These are phyloP conservation scores for Erynnis tages DNA, from an alignment of 2,888 invertebrate species.

Conservation along the genomic window DNA sequence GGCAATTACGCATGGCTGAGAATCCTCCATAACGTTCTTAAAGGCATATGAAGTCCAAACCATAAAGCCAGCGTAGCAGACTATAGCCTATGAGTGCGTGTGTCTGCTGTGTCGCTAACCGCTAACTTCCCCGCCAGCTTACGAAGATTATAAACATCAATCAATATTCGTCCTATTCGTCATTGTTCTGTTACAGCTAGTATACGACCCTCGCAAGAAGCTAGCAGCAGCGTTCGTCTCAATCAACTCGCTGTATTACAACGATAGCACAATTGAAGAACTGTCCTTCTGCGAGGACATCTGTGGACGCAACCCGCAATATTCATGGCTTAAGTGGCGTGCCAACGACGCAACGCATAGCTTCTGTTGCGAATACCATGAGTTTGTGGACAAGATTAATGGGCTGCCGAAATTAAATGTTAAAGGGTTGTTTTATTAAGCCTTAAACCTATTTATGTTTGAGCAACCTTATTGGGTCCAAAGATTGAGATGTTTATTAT, in stretches of 20 bases:
- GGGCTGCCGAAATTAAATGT: constrained; percentile 46
- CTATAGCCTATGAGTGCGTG: too few relatives aligned
- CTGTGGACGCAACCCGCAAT: constrained; percentile 48
- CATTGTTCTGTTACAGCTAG: constrained; percentile 53
- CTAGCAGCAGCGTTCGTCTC: constrained; percentile 57
- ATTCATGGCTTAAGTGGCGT: constrained; percentile 63
- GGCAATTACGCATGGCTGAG: too few relatives aligned
- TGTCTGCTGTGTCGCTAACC: too few relatives aligned
- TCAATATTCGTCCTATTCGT: too few relatives aligned
- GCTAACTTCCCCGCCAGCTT: too few relatives aligned
- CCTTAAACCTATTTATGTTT: too few relatives aligned
- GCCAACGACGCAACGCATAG: constrained; percentile 60
- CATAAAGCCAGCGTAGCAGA: too few relatives aligned
- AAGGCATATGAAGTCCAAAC: too few relatives aligned
- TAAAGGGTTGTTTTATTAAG: constrained; percentile 39
- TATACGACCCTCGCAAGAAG: constrained; percentile 50
- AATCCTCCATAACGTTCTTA: too few relatives aligned
- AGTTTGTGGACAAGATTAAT: constrained; percentile 44
- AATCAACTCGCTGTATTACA: constrained; percentile 64
- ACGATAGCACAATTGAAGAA: constrained; percentile 37
- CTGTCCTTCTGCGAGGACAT: constrained; percentile 58
- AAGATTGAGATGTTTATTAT: too few relatives aligned
- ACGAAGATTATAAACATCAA: too few relatives aligned
- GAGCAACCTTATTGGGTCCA: too few relatives aligned
- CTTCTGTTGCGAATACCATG: constrained; percentile 62